phyloP scores from a whole-genome alignment of 2,888 invertebrate species.

The Tipula confusa region DNA sequence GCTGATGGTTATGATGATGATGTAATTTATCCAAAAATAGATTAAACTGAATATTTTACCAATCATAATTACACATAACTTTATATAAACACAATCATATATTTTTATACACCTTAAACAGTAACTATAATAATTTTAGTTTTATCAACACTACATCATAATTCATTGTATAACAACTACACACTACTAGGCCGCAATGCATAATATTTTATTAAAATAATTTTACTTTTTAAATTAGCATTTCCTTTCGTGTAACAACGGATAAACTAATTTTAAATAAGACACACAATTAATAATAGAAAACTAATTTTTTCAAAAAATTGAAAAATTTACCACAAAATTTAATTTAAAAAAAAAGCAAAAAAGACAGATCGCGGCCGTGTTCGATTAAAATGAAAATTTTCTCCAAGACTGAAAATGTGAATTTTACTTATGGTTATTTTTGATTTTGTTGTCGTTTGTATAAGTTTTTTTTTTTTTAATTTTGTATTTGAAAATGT shows the following conservation, averaged over 20 bases:
- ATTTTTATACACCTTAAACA: background rate
- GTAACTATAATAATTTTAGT: background rate
- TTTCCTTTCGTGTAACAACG: background rate
- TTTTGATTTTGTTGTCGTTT: conserved; percentile 3
- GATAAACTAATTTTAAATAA: background rate
- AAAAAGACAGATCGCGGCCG: background rate
- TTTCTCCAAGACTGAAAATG: conserved; percentile 5
- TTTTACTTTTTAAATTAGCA: background rate
- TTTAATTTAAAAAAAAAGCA: background rate
- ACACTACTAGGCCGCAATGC: background rate
- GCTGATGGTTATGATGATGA: background rate
- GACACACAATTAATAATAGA: background rate
- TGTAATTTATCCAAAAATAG: conserved; percentile 5
- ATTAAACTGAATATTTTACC: background rate
- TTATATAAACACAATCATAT: too few species aligned
- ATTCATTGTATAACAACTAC: background rate
- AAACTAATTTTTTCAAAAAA: background rate
- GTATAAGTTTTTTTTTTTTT: background rate
- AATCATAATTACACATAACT: background rate
- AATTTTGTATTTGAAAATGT: background rate
- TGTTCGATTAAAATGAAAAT: background rate
- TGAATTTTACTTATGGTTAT: conserved; percentile 6
- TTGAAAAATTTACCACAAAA: background rate
- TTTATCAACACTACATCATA: background rate
- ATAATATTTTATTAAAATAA: background rate